Evolutionary conservation across 2,888 invertebrate species (phyloP).

Genomic region (Pseudoips prasinana): DNA sequence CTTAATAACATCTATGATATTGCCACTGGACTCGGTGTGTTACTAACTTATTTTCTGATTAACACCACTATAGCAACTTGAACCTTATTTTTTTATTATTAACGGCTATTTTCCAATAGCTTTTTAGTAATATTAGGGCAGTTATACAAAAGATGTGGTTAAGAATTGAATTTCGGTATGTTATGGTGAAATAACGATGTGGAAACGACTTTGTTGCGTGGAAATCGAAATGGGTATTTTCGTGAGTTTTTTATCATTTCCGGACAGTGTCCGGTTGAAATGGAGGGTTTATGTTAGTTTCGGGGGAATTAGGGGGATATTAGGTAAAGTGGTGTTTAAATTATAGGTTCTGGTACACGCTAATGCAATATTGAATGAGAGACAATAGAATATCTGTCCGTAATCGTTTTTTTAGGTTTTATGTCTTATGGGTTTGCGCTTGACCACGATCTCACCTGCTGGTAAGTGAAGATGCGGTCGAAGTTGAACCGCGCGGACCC

Average conservation of each 20-base stretch:
- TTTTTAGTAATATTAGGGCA: neutral
- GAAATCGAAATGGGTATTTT: constrained; percentile 29
- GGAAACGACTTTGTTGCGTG: constrained; percentile 57
- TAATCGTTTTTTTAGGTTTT: too few relatives aligned
- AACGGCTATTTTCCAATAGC: constrained; percentile 24
- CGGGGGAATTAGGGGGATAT: constrained; percentile 2
- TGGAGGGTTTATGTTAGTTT: neutral
- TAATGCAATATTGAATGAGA: too few relatives aligned
- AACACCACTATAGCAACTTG: constrained; percentile 16
- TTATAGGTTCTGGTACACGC: too few relatives aligned
- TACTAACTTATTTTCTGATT: constrained; percentile 53
- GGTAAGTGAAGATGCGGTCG: too few relatives aligned
- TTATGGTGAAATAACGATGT: constrained; percentile 49
- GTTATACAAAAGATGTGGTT: too few relatives aligned
- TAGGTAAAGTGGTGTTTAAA: too few relatives aligned
- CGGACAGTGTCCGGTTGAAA: constrained; percentile 4
- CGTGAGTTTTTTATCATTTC: constrained; percentile 12
- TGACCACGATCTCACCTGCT: too few relatives aligned
- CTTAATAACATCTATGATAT: constrained; percentile 76
- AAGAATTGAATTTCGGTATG: constrained; percentile 62
- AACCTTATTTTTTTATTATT: constrained; percentile 20
- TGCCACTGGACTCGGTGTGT: constrained; percentile 52
- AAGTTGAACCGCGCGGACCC: too few relatives aligned
- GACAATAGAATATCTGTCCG: too few relatives aligned
- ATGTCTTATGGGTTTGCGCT: too few relatives aligned